phyloP scores from a whole-genome alignment of 2,113 vertebrate species.

The Gasterosteus nipponicus region DNA sequence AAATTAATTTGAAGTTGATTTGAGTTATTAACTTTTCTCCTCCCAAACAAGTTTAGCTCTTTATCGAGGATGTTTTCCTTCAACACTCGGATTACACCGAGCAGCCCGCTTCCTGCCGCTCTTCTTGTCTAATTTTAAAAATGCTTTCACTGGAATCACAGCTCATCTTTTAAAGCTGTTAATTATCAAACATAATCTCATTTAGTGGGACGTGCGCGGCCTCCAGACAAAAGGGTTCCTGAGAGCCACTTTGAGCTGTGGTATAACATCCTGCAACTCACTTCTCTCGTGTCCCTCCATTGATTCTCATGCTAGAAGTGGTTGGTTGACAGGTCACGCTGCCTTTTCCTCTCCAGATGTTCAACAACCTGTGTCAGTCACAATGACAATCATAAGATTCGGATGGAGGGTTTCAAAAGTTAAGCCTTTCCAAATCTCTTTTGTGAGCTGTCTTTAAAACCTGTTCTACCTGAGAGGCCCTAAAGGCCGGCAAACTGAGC shows the following conservation, averaged over 20 bases:
- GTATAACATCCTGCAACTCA: neutral
- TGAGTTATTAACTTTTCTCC: neutral
- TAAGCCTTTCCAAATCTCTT: no score
- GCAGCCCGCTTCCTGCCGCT: neutral
- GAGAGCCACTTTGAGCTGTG: neutral
- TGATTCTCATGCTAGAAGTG: no score
- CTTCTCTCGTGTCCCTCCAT: no score
- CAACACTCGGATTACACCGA: neutral
- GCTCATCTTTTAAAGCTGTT: slow-evolving; percentile 4
- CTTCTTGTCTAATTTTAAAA: slow-evolving; percentile 1
- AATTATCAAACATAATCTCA: slow-evolving; percentile 30
- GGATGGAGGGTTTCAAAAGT: no score
- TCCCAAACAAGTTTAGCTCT: neutral
- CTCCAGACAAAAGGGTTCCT: neutral
- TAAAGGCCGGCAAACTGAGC: no score
- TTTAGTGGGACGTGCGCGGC: neutral
- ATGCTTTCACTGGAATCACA: neutral
- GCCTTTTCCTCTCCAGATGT: no score
- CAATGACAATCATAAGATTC: no score
- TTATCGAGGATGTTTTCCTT: neutral
- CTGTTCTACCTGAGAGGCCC: no score
- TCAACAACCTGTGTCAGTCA: no score
- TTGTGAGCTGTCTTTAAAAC: no score
- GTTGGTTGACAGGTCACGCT: no score
- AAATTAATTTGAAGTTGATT: neutral